Evolutionary conservation across 2,888 invertebrate species (phyloP), one percentile per base, ranked within the genome.

Genomic region (Nephrotoma flavescens): DNA sequence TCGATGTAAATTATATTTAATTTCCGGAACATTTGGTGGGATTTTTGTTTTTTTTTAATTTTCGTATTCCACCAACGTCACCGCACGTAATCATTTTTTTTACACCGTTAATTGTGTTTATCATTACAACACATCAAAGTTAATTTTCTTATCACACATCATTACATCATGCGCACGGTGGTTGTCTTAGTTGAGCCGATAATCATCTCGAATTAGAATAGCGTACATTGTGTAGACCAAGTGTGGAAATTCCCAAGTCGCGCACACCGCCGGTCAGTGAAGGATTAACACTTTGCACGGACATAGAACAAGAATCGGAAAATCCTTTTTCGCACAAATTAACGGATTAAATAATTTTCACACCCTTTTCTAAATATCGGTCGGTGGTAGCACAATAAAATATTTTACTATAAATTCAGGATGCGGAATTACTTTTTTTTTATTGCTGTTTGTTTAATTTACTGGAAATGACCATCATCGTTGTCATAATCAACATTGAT

Each of bases 1-100:
- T 84, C 42, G 84, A 84, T 84, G 84, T 84, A 84, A 84, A 84
- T 84, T 84, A 84, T 84, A 84, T 42, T 84, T 84, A 84, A 84
- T 84, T 84, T 84, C 84, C 84, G 84, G 83, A 83, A 83, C 83
- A 41, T 83, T 83, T 83, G 41, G 84, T 84, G 84, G 84, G 42
- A 84, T 84, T 84, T 84, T 42, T 84, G n/a, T 84, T 3, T 6
- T 84, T 9, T 12, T 19, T 5, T 71, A 12, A 47, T 2, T 47
- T 47, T 12, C 42, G 15, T 84, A 71, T 71, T 71, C 71, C 71
- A 31, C 71, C 31, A 71, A 71, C 71, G 71, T 31, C 71, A 31
- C 19, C 71, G 31, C 71, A 11, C 71, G 31, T 71, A 71, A 71
- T 71, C 71, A 71, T 4, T 31, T 71, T 31, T 71, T 71, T 71